Conservation (phyloP, 2,888 invertebrate species). For the Dicyrtomina minuta region DNA sequence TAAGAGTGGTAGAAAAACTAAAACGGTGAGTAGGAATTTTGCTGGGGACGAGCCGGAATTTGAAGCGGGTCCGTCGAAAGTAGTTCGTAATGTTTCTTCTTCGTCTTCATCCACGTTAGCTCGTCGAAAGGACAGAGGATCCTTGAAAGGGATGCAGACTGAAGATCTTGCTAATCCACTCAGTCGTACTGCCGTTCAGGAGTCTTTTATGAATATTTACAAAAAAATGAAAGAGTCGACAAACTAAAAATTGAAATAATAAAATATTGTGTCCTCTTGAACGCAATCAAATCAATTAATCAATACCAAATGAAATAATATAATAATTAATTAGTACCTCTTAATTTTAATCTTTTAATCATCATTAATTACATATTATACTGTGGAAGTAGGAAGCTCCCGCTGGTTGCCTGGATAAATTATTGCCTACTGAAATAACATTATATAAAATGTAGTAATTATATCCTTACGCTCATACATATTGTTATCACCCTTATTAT, state of each 20-base stretch:
- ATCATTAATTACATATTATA: too few species aligned
- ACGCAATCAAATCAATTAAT: not conserved
- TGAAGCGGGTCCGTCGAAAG: not conserved
- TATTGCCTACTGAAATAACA: too few species aligned
- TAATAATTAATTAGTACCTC: too few species aligned
- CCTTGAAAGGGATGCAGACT: not conserved
- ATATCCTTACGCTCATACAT: too few species aligned
- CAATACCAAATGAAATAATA: not conserved
- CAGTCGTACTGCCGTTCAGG: conserved; percentile 1
- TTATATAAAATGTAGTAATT: too few species aligned
- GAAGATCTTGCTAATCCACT: not conserved
- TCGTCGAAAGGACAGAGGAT: not conserved
- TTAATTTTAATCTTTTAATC: too few species aligned
- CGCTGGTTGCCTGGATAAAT: too few species aligned
- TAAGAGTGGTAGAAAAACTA: not conserved
- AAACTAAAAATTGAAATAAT: not conserved
- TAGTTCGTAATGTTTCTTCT: too few species aligned
- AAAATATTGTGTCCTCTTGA: not conserved
- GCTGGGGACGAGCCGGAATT: not conserved
- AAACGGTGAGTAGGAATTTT: not conserved
- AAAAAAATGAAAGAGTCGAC: conserved; percentile 4
- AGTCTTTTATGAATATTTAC: conserved; percentile 17
- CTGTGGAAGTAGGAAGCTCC: too few species aligned
- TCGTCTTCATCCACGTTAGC: not conserved
- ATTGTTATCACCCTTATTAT: too few species aligned